Evolutionary conservation across 2,888 invertebrate species (phyloP).

Genomic region (Nemurella pictetii): DNA sequence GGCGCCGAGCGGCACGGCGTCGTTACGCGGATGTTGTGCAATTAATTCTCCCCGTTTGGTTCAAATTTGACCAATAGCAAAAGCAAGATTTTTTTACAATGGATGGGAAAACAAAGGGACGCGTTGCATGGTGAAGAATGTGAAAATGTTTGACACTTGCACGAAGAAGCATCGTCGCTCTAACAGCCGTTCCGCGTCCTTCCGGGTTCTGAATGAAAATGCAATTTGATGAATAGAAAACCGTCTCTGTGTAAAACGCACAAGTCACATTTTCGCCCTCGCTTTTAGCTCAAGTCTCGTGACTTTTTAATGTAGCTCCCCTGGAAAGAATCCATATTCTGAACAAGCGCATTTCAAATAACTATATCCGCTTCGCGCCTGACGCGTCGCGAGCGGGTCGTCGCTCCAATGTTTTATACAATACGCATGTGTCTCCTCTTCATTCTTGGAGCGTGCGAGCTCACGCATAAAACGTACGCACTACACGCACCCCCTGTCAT

Average conservation of each 20-base stretch:
- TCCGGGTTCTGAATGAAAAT: background rate
- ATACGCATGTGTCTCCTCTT: background rate
- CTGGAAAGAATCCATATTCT: background rate
- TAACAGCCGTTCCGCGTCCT: background rate
- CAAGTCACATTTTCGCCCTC: background rate
- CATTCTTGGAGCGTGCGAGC: background rate
- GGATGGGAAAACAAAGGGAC: background rate
- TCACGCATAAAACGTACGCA: background rate
- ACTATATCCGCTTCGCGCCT: background rate
- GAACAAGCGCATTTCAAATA: background rate
- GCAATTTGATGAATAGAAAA: background rate
- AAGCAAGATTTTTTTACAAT: background rate
- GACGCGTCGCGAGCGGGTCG: background rate
- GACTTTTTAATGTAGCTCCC: background rate
- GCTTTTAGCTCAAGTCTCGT: background rate
- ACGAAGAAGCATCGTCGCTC: background rate
- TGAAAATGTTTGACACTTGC: background rate
- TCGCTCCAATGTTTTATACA: background rate
- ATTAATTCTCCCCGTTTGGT: background rate
- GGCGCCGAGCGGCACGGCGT: background rate
- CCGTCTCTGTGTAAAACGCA: background rate
- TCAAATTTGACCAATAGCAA: background rate
- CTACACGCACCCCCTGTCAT: too few species aligned
- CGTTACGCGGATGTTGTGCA: background rate
- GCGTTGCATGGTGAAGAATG: background rate